Conservation (phyloP, 2,797 vertebrate species). For the Cirrhinus molitorella region DNA sequence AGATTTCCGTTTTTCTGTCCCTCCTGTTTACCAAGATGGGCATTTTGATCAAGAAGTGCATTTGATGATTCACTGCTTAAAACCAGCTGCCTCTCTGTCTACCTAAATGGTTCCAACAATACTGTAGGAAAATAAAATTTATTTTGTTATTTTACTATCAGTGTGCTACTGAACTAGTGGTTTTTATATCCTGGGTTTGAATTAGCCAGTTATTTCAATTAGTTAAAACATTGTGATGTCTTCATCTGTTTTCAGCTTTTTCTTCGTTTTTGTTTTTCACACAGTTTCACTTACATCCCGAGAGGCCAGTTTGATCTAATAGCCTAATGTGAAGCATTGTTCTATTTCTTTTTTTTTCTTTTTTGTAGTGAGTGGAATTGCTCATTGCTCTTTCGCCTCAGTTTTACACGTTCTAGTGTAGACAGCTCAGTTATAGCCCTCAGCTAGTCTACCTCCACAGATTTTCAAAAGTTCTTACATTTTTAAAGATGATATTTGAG, state of each 20-base stretch:
- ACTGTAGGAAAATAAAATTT: not conserved
- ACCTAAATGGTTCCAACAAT: not conserved
- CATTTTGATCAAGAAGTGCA: not conserved
- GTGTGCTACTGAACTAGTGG: not conserved
- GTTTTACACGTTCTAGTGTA: not conserved
- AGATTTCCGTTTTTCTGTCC: not conserved
- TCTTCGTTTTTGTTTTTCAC: not conserved
- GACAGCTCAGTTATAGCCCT: conserved; percentile 9
- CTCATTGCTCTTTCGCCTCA: not conserved
- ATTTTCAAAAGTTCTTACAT: conserved; percentile 8
- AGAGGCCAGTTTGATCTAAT: not conserved
- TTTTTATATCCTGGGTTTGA: not conserved
- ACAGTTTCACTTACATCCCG: not conserved
- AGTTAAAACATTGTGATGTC: not conserved
- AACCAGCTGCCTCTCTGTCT: not conserved
- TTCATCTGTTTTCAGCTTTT: no score
- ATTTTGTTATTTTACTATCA: not conserved
- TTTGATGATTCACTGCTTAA: not conserved
- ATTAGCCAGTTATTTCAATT: not conserved
- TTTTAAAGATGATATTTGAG: conserved; percentile 3
- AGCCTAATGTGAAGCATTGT: conserved; percentile 2
- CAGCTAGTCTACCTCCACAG: not conserved
- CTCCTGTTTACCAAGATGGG: not conserved
- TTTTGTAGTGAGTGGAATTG: conserved; percentile 10
- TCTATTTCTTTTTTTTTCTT: not conserved